phyloP scores from a whole-genome alignment of 2,888 invertebrate species.

The Ophioninae sp. region DNA sequence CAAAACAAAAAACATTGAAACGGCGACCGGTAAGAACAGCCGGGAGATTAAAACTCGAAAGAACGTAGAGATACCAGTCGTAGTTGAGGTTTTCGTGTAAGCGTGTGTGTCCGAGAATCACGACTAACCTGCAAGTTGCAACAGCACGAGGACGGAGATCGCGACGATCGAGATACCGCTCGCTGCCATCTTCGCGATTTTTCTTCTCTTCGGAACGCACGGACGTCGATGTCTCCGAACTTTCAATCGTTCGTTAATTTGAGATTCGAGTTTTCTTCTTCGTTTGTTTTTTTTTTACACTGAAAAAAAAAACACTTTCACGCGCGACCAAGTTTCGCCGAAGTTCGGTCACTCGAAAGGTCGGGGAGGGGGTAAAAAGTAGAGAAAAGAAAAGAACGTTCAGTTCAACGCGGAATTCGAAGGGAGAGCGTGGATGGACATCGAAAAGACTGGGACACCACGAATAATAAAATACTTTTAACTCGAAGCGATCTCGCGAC shows the following conservation, averaged over 20 bases:
- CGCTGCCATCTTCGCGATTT: conserved; percentile 72
- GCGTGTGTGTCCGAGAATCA: not conserved
- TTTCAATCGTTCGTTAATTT: conserved; percentile 33
- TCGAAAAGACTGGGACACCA: conserved; percentile 56
- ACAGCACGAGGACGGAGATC: conserved; percentile 68
- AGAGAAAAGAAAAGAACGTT: not conserved
- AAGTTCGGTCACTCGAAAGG: not conserved
- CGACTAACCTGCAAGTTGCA: conserved; percentile 75
- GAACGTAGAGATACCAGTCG: not conserved
- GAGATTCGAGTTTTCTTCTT: not conserved
- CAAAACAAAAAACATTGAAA: no score
- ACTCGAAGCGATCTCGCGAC: not conserved
- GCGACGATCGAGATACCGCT: conserved; percentile 68
- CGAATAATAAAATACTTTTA: not conserved
- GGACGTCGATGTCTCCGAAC: conserved; percentile 31
- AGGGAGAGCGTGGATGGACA: conserved; percentile 24
- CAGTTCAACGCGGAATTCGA: not conserved
- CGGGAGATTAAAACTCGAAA: not conserved
- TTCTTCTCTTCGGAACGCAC: conserved; percentile 33
- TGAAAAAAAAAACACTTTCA: not conserved
- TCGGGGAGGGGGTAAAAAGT: not conserved
- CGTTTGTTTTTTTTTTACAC: not conserved
- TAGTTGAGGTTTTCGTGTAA: not conserved
- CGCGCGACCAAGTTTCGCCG: not conserved
- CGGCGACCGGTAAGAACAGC: no score